phyloP scores from a whole-genome alignment of 1,140 invertebrate genomes.

The Lerema accius region DNA sequence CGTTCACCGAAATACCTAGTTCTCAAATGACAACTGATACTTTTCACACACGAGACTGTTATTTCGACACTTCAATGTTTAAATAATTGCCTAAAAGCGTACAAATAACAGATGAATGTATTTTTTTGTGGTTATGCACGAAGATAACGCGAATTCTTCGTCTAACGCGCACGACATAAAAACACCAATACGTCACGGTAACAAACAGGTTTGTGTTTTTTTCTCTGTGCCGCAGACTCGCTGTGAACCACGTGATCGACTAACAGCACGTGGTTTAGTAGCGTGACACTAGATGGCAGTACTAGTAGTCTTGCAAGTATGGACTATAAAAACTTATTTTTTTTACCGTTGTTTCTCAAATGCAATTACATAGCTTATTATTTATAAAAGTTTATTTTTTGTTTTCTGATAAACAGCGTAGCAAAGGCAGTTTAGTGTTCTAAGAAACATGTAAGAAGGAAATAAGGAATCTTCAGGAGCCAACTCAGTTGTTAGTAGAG shows the following conservation, averaged over 20 bases:
- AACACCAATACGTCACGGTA: constrained; percentile 71
- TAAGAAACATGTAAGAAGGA: too few species aligned
- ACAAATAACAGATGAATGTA: constrained; percentile 26
- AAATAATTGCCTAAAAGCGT: background rate
- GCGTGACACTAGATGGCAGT: constrained; percentile 56
- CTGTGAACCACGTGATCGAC: constrained; percentile 63
- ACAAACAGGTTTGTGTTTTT: constrained; percentile 74
- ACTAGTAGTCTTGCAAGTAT: background rate
- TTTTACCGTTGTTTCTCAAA: too few species aligned
- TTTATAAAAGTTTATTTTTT: too few species aligned
- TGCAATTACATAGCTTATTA: too few species aligned
- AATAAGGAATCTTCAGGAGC: too few species aligned
- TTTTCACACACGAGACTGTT: constrained; percentile 22
- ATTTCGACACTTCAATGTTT: constrained; percentile 18
- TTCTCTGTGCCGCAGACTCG: constrained; percentile 39
- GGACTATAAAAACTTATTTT: too few species aligned
- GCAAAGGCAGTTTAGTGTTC: too few species aligned
- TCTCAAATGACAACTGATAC: constrained; percentile 33
- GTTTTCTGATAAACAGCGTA: too few species aligned
- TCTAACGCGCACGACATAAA: constrained; percentile 63
- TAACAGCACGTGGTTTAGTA: constrained; percentile 36
- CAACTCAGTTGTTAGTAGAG: too few species aligned
- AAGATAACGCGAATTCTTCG: constrained; percentile 45
- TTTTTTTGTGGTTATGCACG: constrained; percentile 32
- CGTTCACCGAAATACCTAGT: constrained; percentile 42